A percentile compares a stretch with the other conserved stretches of the same genome.
Conservation (phyloP, 2,113 vertebrate genomes). For the Clupea harengus region DNA sequence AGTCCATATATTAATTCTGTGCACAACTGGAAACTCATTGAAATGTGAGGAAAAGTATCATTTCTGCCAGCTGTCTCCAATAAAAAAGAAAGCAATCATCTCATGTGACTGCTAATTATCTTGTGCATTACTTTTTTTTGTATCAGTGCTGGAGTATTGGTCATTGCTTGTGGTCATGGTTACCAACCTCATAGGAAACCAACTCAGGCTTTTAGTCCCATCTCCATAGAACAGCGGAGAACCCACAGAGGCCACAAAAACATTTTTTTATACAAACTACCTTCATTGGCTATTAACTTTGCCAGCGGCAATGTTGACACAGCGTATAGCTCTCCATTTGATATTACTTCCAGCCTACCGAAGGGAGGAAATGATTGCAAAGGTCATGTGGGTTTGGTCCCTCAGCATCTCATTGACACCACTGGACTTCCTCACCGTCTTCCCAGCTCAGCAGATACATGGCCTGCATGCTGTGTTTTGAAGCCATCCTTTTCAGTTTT, state of each 20-base stretch:
- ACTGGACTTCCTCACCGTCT: background rate
- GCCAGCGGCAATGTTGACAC: conserved; percentile 35
- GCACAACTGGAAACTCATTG: conserved; percentile 50
- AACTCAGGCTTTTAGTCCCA: background rate
- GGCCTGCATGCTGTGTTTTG: background rate
- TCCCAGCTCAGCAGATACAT: background rate
- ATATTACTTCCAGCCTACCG: conserved; percentile 10
- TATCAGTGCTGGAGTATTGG: conserved; percentile 23
- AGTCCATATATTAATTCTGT: conserved; percentile 46
- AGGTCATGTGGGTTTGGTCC: conserved; percentile 3
- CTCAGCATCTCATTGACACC: conserved; percentile 16
- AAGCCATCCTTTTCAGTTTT: background rate
- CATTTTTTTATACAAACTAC: conserved; percentile 31
- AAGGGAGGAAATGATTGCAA: conserved; percentile 9
- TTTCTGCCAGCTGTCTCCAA: conserved; percentile 51
- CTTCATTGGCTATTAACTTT: conserved; percentile 4
- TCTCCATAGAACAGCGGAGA: background rate
- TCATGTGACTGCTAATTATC: conserved; percentile 46
- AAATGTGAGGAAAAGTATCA: conserved; percentile 50
- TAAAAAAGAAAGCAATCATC: conserved; percentile 51
- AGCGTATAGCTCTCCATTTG: conserved; percentile 16
- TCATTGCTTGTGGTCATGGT: conserved; percentile 8
- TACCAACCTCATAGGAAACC: background rate
- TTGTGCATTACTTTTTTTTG: conserved; percentile 23
- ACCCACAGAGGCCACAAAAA: conserved; percentile 24